phyloP scores from a whole-genome alignment of 1,140 invertebrate genomes.

The Coboldia fuscipes region DNA sequence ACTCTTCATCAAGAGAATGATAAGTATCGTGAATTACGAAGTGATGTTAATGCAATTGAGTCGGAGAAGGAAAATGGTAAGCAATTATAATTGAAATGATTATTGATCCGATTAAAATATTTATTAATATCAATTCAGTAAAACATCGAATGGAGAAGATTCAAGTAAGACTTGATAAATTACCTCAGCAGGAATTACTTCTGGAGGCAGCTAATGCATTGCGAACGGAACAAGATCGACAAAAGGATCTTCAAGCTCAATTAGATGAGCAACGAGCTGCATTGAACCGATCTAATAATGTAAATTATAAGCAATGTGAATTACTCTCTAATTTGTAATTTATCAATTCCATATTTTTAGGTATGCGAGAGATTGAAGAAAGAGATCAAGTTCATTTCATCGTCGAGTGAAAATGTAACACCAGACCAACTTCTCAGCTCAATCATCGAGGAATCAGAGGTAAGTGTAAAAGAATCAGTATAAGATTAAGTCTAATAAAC shows the following conservation, averaged over 20 bases:
- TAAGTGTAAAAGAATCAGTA: background rate
- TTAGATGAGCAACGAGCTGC: constrained; percentile 29
- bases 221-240: constrained; percentile 46
- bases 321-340: too few relatives aligned
- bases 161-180: constrained; percentile 16
- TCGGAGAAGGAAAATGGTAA: constrained; percentile 57
- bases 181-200: constrained; percentile 14
- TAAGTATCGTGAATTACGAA: constrained; percentile 32
- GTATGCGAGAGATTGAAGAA: too few relatives aligned
- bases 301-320: constrained; percentile 17
- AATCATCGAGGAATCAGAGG: background rate
- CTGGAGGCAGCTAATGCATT: constrained; percentile 44
- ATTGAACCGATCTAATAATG: constrained; percentile 28
- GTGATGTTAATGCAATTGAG: constrained; percentile 67
- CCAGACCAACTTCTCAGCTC: too few relatives aligned
- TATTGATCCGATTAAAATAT: too few relatives aligned
- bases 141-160: constrained; percentile 48
- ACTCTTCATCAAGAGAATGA: constrained; percentile 32
- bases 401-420: too few relatives aligned
- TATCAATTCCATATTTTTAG: too few relatives aligned
- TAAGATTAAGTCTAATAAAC: background rate
- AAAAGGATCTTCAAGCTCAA: constrained; percentile 43
- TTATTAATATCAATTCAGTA: constrained; percentile 26
- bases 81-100: too few relatives aligned
- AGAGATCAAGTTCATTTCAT: too few relatives aligned